Percentiles rank a stretch among this genome's conserved stretches.
Conservation (phyloP, 2,113 vertebrate genomes). For the Hydropotes inermis region DNA sequence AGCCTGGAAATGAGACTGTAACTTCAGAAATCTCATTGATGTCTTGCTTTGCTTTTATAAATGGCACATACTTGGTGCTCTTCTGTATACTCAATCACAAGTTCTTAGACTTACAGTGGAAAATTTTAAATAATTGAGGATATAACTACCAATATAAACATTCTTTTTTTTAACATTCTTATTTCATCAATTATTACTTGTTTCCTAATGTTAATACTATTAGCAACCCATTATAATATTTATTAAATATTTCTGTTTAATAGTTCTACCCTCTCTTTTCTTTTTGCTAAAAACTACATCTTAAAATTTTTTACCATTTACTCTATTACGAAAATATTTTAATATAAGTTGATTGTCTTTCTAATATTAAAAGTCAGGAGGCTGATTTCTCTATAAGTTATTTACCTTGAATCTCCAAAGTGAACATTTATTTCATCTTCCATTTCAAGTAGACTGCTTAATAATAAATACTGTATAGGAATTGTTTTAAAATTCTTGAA, state of each 20-base stretch:
- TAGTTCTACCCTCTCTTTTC: background rate
- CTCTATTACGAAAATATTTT: background rate
- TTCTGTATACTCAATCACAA: background rate
- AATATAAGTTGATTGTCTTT: background rate
- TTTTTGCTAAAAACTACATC: slow-evolving; percentile 16
- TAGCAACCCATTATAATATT: background rate
- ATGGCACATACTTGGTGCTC: background rate
- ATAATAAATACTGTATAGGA: background rate
- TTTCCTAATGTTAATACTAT: background rate
- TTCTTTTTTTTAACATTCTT: background rate
- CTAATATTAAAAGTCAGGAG: background rate
- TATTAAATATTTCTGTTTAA: slow-evolving; percentile 12
- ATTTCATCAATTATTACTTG: background rate
- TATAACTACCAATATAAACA: slow-evolving; percentile 18
- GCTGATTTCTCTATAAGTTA: slow-evolving; percentile 26
- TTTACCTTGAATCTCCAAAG: background rate
- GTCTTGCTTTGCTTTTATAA: slow-evolving; percentile 33
- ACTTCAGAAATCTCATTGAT: slow-evolving; percentile 50
- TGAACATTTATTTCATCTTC: slow-evolving; percentile 10
- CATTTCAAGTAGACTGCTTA: background rate
- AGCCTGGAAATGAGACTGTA: slow-evolving; percentile 46
- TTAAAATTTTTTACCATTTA: background rate
- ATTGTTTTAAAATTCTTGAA: slow-evolving; percentile 36
- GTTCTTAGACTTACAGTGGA: background rate
- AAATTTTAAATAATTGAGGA: slow-evolving; percentile 34